phyloP scores from a whole-genome alignment of 2,888 invertebrate genomes.

The Hypsopygia costalis region DNA sequence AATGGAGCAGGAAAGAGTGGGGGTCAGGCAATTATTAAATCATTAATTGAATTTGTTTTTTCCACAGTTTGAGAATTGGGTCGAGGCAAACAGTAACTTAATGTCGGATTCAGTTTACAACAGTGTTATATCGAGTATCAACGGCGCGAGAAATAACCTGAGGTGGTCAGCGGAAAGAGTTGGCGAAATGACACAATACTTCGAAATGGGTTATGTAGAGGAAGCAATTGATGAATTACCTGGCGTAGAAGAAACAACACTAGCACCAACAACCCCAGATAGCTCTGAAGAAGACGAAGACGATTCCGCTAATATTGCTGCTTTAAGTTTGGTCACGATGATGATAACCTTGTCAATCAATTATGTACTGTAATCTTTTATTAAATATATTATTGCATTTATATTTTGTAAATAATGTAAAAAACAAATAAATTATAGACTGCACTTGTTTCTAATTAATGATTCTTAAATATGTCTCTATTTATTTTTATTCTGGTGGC shows the following conservation, averaged over 20 bases:
- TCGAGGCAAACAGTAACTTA: conserved; percentile 30
- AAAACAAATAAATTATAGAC: too few species aligned
- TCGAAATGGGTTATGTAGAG: conserved; percentile 54
- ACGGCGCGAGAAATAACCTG: conserved; percentile 39
- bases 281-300: conserved; percentile 5
- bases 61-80: conserved; percentile 51
- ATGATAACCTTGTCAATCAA: conserved; percentile 39
- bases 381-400: conserved; percentile 3
- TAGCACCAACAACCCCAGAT: conserved; percentile 1
- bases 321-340: conserved; percentile 45
- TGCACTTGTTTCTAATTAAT: too few species aligned
- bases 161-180: conserved; percentile 43
- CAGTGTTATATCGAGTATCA: conserved; percentile 36
- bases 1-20: too few species aligned
- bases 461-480: too few species aligned
- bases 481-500: too few species aligned
- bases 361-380: conserved; percentile 15
- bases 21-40: too few species aligned
- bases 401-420: too few species aligned
- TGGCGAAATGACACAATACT: conserved; percentile 44
- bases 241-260: conserved; percentile 11
- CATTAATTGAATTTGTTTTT: too few species aligned
- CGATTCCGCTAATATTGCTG: conserved; percentile 44
- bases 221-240: conserved; percentile 28
- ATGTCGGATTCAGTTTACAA: conserved; percentile 41